Conservation (phyloP, 2,113 vertebrate species). For the Megaceryle maxima region DNA sequence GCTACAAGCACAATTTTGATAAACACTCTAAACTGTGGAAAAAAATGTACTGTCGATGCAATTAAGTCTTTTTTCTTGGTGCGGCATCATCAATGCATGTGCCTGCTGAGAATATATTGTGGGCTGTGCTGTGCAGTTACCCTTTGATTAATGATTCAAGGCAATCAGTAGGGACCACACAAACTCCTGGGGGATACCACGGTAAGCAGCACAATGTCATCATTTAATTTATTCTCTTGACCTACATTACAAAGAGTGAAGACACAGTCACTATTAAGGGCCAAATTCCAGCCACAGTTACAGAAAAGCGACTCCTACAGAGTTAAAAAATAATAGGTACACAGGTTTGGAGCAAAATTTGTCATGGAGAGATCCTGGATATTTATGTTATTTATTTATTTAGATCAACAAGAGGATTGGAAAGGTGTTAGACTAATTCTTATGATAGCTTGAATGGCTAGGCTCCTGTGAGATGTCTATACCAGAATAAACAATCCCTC, state of each 20-base stretch:
- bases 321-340: background rate
- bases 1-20: constrained; percentile 62
- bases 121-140: constrained; percentile 1
- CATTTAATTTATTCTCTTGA: constrained; percentile 53
- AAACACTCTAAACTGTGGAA: constrained; percentile 45
- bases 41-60: constrained; percentile 25
- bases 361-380: background rate
- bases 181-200: constrained; percentile 7
- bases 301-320: background rate
- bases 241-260: constrained; percentile 36
- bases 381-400: background rate
- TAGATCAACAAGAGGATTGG: background rate
- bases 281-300: background rate
- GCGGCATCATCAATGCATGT: constrained; percentile 34
- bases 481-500: background rate
- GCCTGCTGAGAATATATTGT: constrained; percentile 20
- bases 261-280: background rate
- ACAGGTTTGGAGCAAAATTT: background rate
- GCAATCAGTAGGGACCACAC: constrained; percentile 29
- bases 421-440: background rate
- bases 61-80: constrained; percentile 47
- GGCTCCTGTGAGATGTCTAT: background rate
- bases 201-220: background rate
- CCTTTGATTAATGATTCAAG: constrained; percentile 54
- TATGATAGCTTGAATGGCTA: background rate